Evolutionary conservation across 2,888 invertebrate genomes (phyloP).

Genomic region (Uloborus plumipes): DNA sequence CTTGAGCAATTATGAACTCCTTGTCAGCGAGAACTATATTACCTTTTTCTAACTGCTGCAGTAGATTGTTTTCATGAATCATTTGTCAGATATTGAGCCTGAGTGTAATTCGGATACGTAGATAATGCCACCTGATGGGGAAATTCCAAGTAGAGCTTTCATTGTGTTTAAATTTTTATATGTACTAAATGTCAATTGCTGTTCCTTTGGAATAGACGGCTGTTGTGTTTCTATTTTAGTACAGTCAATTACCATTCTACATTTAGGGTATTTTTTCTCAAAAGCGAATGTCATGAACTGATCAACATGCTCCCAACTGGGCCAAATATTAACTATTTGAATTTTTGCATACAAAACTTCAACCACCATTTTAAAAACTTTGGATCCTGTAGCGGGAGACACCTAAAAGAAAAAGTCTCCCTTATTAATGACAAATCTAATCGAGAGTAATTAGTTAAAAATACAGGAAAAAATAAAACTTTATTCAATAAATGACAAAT

Average conservation of each 20-base stretch:
- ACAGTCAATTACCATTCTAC: conserved; percentile 14
- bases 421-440: too few relatives aligned
- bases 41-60: background rate
- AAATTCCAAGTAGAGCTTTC: conserved; percentile 17
- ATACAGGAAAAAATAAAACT: too few relatives aligned
- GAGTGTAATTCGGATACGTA: conserved; percentile 17
- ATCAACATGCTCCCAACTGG: background rate
- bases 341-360: background rate
- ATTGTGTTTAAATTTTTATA: conserved; percentile 15
- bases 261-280: conserved; percentile 1
- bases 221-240: conserved; percentile 7
- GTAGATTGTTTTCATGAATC: background rate
- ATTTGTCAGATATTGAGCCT: conserved; percentile 19
- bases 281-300: background rate
- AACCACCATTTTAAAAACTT: background rate
- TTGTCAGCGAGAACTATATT: conserved; percentile 17
- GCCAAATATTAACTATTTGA: conserved; percentile 9
- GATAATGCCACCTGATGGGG: conserved; percentile 10
- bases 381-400: background rate
- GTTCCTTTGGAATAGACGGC: background rate
- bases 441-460: too few relatives aligned
- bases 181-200: conserved; percentile 10
- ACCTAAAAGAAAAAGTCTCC: background rate
- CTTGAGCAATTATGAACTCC: background rate
- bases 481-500: too few relatives aligned